Conservation (phyloP, 2,888 invertebrate species). For the Theretra japonica region DNA sequence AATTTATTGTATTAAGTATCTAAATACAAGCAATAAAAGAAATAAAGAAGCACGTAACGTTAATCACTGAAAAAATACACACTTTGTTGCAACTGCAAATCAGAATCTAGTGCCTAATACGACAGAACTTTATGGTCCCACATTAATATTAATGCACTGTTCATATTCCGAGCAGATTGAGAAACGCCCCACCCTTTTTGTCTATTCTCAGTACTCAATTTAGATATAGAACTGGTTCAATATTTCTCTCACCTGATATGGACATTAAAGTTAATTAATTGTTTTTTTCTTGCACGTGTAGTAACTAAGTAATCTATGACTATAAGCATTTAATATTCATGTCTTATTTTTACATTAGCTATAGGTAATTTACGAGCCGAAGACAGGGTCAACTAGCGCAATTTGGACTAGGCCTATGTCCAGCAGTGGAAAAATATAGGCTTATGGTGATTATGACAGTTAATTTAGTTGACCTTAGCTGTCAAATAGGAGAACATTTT, state of each 20-base stretch:
- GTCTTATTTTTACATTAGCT: too few relatives aligned
- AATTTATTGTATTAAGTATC: too few relatives aligned
- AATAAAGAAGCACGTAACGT: neutral
- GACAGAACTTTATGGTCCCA: constrained; percentile 33
- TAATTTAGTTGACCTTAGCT: too few relatives aligned
- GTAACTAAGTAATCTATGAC: too few relatives aligned
- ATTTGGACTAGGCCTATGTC: too few relatives aligned
- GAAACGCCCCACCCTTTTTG: constrained; percentile 31
- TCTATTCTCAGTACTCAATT: constrained; percentile 14
- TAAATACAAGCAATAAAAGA: neutral
- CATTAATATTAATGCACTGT: constrained; percentile 38
- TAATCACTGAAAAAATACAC: neutral
- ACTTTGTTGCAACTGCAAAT: neutral
- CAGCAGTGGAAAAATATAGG: too few relatives aligned
- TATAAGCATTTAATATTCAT: too few relatives aligned
- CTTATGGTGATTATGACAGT: too few relatives aligned
- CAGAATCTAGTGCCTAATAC: neutral
- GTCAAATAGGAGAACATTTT: too few relatives aligned
- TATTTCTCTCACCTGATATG: constrained; percentile 10
- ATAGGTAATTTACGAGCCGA: too few relatives aligned
- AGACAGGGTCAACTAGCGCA: too few relatives aligned
- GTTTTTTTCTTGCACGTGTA: constrained; percentile 7
- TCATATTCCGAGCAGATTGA: constrained; percentile 39
- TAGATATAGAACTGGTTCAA: constrained; percentile 12
- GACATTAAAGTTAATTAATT: constrained; percentile 11